Evolutionary conservation across 2,113 vertebrate genomes (phyloP).

Genomic region (Esox niger): DNA sequence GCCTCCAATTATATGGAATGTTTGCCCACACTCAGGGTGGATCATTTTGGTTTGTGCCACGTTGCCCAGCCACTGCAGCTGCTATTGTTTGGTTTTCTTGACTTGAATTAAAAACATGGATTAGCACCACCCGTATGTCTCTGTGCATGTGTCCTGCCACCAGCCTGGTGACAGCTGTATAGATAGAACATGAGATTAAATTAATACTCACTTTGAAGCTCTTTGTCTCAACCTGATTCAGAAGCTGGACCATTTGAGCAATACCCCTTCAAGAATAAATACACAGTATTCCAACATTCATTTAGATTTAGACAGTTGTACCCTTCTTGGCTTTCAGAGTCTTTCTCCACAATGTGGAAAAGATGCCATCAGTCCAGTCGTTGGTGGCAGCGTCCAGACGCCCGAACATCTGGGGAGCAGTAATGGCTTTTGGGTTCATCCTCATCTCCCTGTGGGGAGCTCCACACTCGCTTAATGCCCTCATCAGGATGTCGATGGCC

Average conservation of each 20-base stretch:
- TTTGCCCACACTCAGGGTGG: too few species aligned
- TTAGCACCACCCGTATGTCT: too few species aligned
- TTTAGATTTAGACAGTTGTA: conserved; percentile 27
- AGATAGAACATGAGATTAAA: too few species aligned
- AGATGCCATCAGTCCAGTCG: conserved; percentile 92
- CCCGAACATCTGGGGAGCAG: conserved; percentile 88
- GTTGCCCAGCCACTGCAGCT: too few species aligned
- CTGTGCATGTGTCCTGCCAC: too few species aligned
- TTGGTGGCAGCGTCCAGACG: conserved; percentile 85
- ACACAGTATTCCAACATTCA: background rate
- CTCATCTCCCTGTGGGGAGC: conserved; percentile 86
- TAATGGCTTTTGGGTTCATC: conserved; percentile 93
- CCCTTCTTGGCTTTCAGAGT: conserved; percentile 86
- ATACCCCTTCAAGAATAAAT: background rate
- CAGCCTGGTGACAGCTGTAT: too few species aligned
- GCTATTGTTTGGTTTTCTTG: too few species aligned
- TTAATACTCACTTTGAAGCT: background rate
- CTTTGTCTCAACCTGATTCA: background rate
- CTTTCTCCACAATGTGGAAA: conserved; percentile 88
- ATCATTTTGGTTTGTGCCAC: too few species aligned
- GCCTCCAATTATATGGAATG: too few species aligned
- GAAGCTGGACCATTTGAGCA: background rate
- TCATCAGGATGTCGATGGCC: conserved; percentile 84
- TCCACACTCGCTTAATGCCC: conserved; percentile 82
- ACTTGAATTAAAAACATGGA: too few species aligned